Percentiles rank a stretch among this genome's conserved stretches.
These are phyloP conservation scores for Nanorana parkeri DNA, from an alignment of 2,113 vertebrate genomes.

Conservation along the genomic window DNA sequence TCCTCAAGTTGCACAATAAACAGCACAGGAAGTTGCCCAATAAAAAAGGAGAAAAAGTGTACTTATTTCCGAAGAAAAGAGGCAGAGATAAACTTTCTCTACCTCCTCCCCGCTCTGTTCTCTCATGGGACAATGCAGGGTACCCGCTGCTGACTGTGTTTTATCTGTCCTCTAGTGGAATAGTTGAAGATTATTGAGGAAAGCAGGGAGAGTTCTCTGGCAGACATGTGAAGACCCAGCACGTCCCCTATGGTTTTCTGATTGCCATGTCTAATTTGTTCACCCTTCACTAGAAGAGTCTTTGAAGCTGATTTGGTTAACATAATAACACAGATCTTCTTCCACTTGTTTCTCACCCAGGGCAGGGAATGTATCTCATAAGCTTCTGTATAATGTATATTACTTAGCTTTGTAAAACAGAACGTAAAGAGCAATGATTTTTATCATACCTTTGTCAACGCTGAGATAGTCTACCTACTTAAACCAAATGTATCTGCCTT, in stretches of 20 bases:
- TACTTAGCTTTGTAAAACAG: background rate
- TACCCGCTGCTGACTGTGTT: constrained; percentile 47
- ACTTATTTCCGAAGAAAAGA: constrained; percentile 10
- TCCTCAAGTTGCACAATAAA: background rate
- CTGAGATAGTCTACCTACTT: no score
- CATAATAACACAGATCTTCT: constrained; percentile 43
- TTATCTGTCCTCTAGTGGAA: constrained; percentile 51
- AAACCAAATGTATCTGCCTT: no score
- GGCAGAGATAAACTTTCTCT: constrained; percentile 16
- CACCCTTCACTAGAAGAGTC: constrained; percentile 30
- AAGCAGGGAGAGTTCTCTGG: constrained; percentile 41
- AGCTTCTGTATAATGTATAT: background rate
- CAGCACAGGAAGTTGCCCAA: background rate
- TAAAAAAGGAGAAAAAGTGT: constrained; percentile 5
- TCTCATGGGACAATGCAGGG: constrained; percentile 12
- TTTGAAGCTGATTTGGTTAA: constrained; percentile 54
- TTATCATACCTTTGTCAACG: no score
- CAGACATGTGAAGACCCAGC: constrained; percentile 35
- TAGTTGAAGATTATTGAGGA: constrained; percentile 52
- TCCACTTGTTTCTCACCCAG: background rate
- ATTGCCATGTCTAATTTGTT: constrained; percentile 58
- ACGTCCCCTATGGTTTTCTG: constrained; percentile 41
- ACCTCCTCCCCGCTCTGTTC: constrained; percentile 1
- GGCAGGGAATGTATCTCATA: background rate
- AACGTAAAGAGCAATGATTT: background rate